Conservation (phyloP, 2,888 invertebrate species). For the Ecliptopera silaceata region DNA sequence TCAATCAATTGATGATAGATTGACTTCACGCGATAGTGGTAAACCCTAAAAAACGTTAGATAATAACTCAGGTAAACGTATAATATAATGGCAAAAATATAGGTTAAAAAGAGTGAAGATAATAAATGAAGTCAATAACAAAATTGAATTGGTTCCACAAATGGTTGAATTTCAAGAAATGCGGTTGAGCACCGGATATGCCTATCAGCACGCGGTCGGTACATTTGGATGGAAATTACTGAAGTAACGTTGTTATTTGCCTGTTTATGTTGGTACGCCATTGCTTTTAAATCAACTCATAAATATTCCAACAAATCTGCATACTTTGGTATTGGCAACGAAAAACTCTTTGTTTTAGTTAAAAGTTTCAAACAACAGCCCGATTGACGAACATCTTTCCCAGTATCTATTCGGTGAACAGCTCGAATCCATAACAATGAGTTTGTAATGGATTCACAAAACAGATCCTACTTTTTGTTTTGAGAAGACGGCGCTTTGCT, state of each 20-base stretch:
- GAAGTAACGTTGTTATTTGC: slow-evolving; percentile 13
- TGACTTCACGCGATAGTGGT: too few species aligned
- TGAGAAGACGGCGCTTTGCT: slow-evolving; percentile 17
- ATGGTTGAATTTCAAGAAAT: slow-evolving; percentile 11
- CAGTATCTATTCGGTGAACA: not conserved
- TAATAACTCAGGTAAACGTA: not conserved
- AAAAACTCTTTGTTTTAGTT: slow-evolving; percentile 4
- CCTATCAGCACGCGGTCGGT: slow-evolving; percentile 15
- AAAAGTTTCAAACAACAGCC: not conserved
- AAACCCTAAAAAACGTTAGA: not conserved
- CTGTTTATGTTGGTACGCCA: not conserved
- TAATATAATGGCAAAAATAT: too few species aligned
- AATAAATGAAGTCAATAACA: not conserved
- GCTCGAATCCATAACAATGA: slow-evolving; percentile 6
- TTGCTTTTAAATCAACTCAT: too few species aligned
- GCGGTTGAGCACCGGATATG: slow-evolving; percentile 25
- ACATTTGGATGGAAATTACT: not conserved
- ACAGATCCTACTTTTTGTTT: slow-evolving; percentile 1
- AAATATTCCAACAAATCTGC: too few species aligned
- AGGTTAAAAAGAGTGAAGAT: not conserved
- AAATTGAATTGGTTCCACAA: slow-evolving; percentile 1
- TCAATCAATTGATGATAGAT: too few species aligned
- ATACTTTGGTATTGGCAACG: not conserved
- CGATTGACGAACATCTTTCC: not conserved
- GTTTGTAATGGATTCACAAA: slow-evolving; percentile 4